Evolutionary conservation across 2,797 vertebrate genomes (phyloP).

Genomic region (Acanthurus leucopareius): DNA sequence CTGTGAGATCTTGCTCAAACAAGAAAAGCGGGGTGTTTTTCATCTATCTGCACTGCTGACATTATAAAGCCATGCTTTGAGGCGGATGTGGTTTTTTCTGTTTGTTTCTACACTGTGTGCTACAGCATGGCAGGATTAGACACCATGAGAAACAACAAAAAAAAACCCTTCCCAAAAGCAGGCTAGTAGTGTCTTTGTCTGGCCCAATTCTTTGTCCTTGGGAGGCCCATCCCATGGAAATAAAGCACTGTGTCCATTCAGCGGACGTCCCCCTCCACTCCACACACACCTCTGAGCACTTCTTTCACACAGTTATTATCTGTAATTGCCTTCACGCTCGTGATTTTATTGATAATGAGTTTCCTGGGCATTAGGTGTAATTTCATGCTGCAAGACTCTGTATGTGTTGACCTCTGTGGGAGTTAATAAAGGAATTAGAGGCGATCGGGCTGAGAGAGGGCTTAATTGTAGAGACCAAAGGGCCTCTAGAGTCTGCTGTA

Average conservation of each 20-base stretch:
- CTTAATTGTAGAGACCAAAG: slow-evolving; percentile 76
- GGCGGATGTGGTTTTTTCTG: slow-evolving; percentile 57
- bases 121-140: slow-evolving; percentile 66
- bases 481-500: slow-evolving; percentile 73
- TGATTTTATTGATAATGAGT: slow-evolving; percentile 90
- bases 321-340: slow-evolving; percentile 86
- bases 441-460: slow-evolving; percentile 69
- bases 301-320: slow-evolving; percentile 86
- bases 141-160: slow-evolving; percentile 69
- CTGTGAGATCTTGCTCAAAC: slow-evolving; percentile 64
- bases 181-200: slow-evolving; percentile 84
- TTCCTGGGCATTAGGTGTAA: slow-evolving; percentile 85
- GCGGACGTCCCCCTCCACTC: slow-evolving; percentile 53
- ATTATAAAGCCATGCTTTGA: slow-evolving; percentile 67
- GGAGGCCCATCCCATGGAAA: slow-evolving; percentile 77
- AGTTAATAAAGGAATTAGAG: slow-evolving; percentile 83
- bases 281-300: slow-evolving; percentile 76
- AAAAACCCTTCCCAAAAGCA: slow-evolving; percentile 68
- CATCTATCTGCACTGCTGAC: slow-evolving; percentile 60
- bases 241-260: slow-evolving; percentile 77
- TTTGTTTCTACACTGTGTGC: slow-evolving; percentile 62
- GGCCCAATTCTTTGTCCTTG: slow-evolving; percentile 81
- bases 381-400: slow-evolving; percentile 85
- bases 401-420: slow-evolving; percentile 82
- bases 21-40: slow-evolving; percentile 52